phyloP scores from a whole-genome alignment of 1,140 invertebrate species.

The Rhynchophorus ferrugineus region DNA sequence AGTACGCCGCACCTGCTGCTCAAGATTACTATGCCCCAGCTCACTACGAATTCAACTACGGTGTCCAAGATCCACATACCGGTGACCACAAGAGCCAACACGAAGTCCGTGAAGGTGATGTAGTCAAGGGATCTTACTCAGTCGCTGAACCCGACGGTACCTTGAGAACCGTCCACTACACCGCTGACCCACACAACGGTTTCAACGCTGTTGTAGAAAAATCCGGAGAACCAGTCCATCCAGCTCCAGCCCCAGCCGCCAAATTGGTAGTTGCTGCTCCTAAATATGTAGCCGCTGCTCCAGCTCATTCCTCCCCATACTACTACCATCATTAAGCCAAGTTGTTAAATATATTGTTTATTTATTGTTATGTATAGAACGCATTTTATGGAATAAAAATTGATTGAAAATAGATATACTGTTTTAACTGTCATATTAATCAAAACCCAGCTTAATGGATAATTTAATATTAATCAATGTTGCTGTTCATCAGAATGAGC shows the following conservation, averaged over 20 bases:
- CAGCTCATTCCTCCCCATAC: background rate
- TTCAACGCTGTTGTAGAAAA: conserved; percentile 14
- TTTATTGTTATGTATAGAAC: too few relatives aligned
- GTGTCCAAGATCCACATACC: conserved; percentile 8
- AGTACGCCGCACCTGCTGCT: background rate
- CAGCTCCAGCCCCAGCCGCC: too few relatives aligned
- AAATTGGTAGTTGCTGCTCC: too few relatives aligned
- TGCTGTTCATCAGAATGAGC: too few relatives aligned
- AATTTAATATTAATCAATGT: too few relatives aligned
- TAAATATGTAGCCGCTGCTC: too few relatives aligned
- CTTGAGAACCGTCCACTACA: conserved; percentile 9
- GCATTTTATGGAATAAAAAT: too few relatives aligned
- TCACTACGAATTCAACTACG: conserved; percentile 16
- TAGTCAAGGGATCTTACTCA: conserved; percentile 11
- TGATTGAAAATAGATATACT: too few relatives aligned
- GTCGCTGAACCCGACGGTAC: conserved; percentile 15
- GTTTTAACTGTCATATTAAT: too few relatives aligned
- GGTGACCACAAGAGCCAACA: conserved; percentile 12
- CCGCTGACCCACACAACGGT: conserved; percentile 12
- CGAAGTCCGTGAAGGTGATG: conserved; percentile 10
- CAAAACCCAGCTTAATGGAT: too few relatives aligned
- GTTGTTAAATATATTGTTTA: too few relatives aligned
- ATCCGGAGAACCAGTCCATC: conserved; percentile 7
- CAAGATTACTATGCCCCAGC: conserved; percentile 39
- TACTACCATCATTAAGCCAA: too few relatives aligned